Evolutionary conservation across 2,113 vertebrate genomes (phyloP), one percentile per base, ranked within the genome.

Genomic region (Ailurus styani): DNA sequence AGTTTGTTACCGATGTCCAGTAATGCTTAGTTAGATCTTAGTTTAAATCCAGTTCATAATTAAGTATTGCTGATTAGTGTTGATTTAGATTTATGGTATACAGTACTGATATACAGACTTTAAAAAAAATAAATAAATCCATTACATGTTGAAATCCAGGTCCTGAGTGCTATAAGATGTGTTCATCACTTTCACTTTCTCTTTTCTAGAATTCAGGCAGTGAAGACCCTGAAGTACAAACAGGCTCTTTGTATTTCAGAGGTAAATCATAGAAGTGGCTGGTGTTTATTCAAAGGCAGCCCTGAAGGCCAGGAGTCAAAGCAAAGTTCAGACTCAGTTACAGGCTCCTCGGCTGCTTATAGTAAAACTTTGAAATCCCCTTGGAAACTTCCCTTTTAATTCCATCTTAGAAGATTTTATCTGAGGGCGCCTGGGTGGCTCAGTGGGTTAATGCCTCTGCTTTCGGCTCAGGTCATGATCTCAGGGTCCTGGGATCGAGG

Each of bases 321-420:
- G 78, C 20, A 52, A 66, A 91, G 70, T 57, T 73, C 62, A 42
- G n/a, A 54, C 42, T 60, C 42, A 79, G 68, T 25, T 87, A 20
- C 10, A 18, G 37, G 11, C 52, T 55, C n/a, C 91, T 87, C 94
- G 21, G 64, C 91, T 96, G 54, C 95, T 93, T 75, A 72, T 12
- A 79, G 47, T 66, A 50, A n/a, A 90, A 54, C 64, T 81, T 55
- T 86, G 70, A 93, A 93, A 75, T 94, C 23, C 62, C 70, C 88
- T 55, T 6, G 55, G 85, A 93, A 96, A 93, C n/a, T 50, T 77
- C 29, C 72, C 47, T 75, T 95, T 79, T 77, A 34, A 81, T 82
- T 73, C 75, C 52, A 2, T n/a, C 66, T 88, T 62, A 6, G 45
- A 91, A 96, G 50, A 93, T 91, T 91, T 95, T 89, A 97, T 97